A percentile compares a stretch with the other conserved stretches of the same genome.
Evolutionary conservation across 2,113 vertebrate species (phyloP).

Genomic region (Passer montanus): DNA sequence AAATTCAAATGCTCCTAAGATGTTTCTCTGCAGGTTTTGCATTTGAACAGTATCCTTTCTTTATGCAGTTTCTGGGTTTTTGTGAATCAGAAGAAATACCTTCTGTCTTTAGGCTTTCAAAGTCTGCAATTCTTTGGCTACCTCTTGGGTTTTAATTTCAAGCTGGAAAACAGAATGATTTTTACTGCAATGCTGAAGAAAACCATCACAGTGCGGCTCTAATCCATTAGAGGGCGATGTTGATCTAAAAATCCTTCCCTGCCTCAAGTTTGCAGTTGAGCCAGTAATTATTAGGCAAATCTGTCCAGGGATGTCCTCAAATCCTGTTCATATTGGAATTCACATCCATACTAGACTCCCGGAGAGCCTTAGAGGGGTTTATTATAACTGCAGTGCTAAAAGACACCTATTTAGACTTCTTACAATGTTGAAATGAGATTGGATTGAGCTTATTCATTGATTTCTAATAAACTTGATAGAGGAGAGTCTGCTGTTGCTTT

Average conservation of each 20-base stretch:
- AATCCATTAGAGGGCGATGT: conserved; percentile 43
- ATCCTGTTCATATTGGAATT: conserved; percentile 64
- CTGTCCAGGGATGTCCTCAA: conserved; percentile 49
- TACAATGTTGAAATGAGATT: conserved; percentile 59
- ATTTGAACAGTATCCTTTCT: neutral
- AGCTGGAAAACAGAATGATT: neutral
- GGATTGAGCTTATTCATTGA: conserved; percentile 66
- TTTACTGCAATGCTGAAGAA: neutral
- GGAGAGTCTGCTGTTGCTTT: conserved; percentile 28
- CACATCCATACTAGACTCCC: conserved; percentile 55
- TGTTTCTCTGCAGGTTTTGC: neutral
- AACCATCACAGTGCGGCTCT: neutral
- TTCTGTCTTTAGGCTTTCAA: neutral
- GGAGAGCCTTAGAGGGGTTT: conserved; percentile 55
- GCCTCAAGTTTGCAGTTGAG: neutral
- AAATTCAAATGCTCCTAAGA: neutral
- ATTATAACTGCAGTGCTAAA: conserved; percentile 68
- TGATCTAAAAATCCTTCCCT: neutral
- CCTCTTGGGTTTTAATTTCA: neutral
- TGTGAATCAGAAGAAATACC: neutral
- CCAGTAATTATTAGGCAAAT: conserved; percentile 29
- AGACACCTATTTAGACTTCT: conserved; percentile 63
- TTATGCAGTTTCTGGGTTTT: neutral
- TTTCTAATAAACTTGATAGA: conserved; percentile 61
- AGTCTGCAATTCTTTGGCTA: neutral